phyloP scores from a whole-genome alignment of 53 echinoderm and acorn worm species.

The Arbacia lixula region DNA sequence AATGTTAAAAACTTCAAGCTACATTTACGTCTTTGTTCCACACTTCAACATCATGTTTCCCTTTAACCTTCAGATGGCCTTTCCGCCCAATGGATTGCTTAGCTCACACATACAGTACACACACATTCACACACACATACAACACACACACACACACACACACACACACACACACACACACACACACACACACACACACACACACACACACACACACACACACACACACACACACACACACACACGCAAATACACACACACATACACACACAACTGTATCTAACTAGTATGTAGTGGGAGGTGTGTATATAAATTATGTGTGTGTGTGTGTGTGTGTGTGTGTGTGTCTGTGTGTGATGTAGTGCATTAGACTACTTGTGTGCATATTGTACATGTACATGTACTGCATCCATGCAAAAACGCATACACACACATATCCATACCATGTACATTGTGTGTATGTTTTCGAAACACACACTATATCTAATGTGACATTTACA shows the following conservation, averaged over 20 bases:
- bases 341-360: background rate
- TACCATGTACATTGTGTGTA: background rate
- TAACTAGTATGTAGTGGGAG: background rate
- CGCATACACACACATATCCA: too few species aligned
- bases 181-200: conserved; percentile 27
- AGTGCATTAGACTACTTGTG: background rate
- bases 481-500: too few species aligned
- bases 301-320: background rate
- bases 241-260: too few species aligned
- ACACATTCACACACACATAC: background rate
- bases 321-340: background rate
- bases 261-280: background rate
- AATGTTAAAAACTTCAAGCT: too few species aligned
- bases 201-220: conserved; percentile 9
- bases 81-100: background rate
- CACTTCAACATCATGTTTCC: conserved; percentile 7
- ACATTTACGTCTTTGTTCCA: too few species aligned
- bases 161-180: conserved; percentile 3
- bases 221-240: background rate
- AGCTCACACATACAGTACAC: background rate
- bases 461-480: too few species aligned
- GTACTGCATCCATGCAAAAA: too few species aligned
- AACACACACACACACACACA: background rate
- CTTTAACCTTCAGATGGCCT: conserved; percentile 31
- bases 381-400: conserved; percentile 20